These are phyloP conservation scores for Phaethornis superciliosus DNA, from an alignment of 2,113 vertebrate genomes.

Conservation along the genomic window DNA sequence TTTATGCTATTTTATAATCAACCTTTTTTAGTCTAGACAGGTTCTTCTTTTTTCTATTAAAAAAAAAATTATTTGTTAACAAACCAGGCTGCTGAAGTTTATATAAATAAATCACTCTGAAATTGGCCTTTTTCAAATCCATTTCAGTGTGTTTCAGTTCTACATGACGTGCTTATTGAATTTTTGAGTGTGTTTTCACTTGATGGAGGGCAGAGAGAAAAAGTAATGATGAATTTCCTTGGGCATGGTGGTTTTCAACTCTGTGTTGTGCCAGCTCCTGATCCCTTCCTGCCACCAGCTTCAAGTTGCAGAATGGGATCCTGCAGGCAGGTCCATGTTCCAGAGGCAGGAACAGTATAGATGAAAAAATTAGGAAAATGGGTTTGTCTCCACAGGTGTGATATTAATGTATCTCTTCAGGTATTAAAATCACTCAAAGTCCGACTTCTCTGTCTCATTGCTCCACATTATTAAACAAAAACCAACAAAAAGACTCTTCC, in stretches of 20 bases:
- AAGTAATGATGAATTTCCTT: background rate
- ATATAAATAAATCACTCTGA: background rate
- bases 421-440: background rate
- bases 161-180: background rate
- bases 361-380: background rate
- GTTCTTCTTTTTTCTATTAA: constrained; percentile 50
- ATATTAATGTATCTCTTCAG: constrained; percentile 22
- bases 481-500: background rate
- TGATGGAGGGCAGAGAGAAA: background rate
- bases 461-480: background rate
- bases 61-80: constrained; percentile 9
- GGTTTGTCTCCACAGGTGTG: background rate
- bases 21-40: constrained; percentile 60
- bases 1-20: constrained; percentile 52
- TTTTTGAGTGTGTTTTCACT: background rate
- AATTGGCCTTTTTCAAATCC: background rate
- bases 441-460: constrained; percentile 6
- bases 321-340: constrained; percentile 41
- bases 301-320: background rate
- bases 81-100: constrained; percentile 46
- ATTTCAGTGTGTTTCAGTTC: background rate
- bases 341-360: background rate
- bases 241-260: background rate
- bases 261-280: background rate
- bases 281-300: constrained; percentile 7